phyloP scores from a whole-genome alignment of 2,113 vertebrate genomes.

The Dunckerocampus dactyliophorus region DNA sequence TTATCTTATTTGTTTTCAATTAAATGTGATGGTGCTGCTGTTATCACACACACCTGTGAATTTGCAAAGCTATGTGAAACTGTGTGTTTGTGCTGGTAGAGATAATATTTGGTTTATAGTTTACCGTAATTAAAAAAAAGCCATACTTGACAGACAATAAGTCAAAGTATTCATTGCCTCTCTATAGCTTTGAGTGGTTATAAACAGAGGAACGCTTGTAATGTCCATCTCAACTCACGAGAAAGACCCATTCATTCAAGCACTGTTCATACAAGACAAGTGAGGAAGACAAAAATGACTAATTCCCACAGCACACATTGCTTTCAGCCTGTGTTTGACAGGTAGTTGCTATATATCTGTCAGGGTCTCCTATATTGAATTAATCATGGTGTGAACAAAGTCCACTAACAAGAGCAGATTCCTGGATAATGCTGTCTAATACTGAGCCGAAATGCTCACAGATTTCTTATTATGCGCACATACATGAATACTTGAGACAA shows the following conservation, averaged over 20 bases:
- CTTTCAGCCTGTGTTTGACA: slow-evolving; percentile 31
- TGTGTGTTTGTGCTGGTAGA: not conserved
- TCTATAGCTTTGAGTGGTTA: no score
- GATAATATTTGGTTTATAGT: slow-evolving; percentile 2
- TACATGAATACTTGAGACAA: slow-evolving; percentile 3
- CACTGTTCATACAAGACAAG: not conserved
- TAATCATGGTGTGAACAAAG: slow-evolving; percentile 22
- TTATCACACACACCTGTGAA: not conserved
- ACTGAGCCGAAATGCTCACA: slow-evolving; percentile 9
- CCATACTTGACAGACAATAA: no score
- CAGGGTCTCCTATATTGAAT: slow-evolving; percentile 31
- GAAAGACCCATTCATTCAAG: not conserved
- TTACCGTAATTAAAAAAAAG: not conserved
- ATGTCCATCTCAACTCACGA: no score
- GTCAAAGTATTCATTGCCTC: no score
- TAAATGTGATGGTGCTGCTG: not conserved
- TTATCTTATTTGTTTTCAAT: not conserved
- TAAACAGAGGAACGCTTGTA: no score
- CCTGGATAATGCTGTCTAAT: slow-evolving; percentile 18
- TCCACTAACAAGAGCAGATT: slow-evolving; percentile 18
- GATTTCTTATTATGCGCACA: not conserved
- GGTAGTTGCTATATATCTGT: slow-evolving; percentile 33
- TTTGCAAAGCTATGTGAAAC: not conserved
- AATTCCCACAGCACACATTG: slow-evolving; percentile 15
- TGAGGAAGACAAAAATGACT: not conserved